Base-by-base conservation (phyloP, 2,888 invertebrate genomes). In the Melieria picta region DNA sequence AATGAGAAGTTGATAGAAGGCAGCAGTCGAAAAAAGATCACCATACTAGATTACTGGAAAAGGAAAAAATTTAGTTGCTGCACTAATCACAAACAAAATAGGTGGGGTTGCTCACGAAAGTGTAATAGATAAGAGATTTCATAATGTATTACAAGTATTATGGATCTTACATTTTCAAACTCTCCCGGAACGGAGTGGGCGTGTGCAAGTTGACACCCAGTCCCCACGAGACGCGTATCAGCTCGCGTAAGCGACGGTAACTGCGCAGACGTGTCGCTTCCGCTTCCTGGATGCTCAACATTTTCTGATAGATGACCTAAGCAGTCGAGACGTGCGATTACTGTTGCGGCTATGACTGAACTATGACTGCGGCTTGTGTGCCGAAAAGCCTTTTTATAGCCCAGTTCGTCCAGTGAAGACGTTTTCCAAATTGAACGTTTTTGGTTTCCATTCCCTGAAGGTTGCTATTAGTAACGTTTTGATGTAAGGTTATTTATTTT, bases 1-100 rank as follows among this genome's bases (percentile, higher is more conserved):
- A 71, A 83, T 78, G 45, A 80, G 73, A 45, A 84, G 79, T 77
- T 83, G 79, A 72, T 77, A 82, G 43, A 79, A 78, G 16, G 79
- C 74, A 7, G 84, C 82, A 4, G 77, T 58, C 16, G 85, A 79
- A n/a, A 84, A 16, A 78, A 61, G 4, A 75, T 80, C 6, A 72
- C 65, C 48, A 73, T 65, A 71, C 76, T 77, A 5, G 78, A 71
- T 47, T 76, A 78, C 84, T 82, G 5, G 6, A 58, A 57, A 10
- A 3, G 7, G 10, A 3, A 64, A 47, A 48, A 30, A n/a, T 42
- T 4, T 50, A 7, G 5, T 6, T 30, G 5, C 6, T 48, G 6
- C 16, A 4, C 6, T 10, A 5, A 30, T 48, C 3, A 62, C 7
- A 4, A 30, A 42, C 13, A 9, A 7, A 30, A 30, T 30, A 30